A percentile compares a stretch with the other conserved stretches of the same genome.
phyloP scores from a whole-genome alignment of 2,888 invertebrate genomes.

The Agonopterix arenella region DNA sequence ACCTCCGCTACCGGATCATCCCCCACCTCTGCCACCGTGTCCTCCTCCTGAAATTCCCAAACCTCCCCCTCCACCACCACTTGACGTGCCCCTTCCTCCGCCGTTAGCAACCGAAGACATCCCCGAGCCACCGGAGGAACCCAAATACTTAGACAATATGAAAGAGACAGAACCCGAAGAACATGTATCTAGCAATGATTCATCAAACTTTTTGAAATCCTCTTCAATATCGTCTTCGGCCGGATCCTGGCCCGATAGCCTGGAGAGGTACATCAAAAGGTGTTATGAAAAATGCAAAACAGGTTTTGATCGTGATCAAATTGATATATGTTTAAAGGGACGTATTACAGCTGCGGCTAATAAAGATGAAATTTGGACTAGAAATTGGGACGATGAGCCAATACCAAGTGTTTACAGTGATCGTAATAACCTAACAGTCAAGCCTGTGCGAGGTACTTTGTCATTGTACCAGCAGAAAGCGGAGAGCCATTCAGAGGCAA shows the following conservation, averaged over 20 bases:
- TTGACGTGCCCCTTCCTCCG: slow-evolving; percentile 62
- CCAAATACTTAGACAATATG: slow-evolving; percentile 17
- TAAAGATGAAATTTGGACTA: slow-evolving; percentile 90
- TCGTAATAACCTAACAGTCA: slow-evolving; percentile 80
- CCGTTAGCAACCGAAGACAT: slow-evolving; percentile 62
- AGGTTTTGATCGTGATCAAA: slow-evolving; percentile 93
- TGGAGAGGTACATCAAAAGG: slow-evolving; percentile 92
- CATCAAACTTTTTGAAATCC: slow-evolving; percentile 44
- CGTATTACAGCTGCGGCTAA: slow-evolving; percentile 94
- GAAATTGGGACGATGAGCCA: slow-evolving; percentile 97
- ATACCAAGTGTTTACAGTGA: slow-evolving; percentile 92
- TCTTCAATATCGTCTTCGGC: slow-evolving; percentile 49
- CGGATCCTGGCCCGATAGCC: slow-evolving; percentile 86
- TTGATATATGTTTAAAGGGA: slow-evolving; percentile 95
- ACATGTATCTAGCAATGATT: slow-evolving; percentile 41
- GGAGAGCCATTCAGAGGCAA: slow-evolving; percentile 42
- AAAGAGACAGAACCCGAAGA: slow-evolving; percentile 24
- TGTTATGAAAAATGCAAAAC: slow-evolving; percentile 95
- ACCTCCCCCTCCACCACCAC: slow-evolving; percentile 43
- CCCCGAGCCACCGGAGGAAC: slow-evolving; percentile 54
- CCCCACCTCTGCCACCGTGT: slow-evolving; percentile 62
- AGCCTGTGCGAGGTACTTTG: slow-evolving; percentile 76
- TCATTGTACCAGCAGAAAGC: slow-evolving; percentile 79
- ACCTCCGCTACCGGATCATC: slow-evolving; percentile 77
- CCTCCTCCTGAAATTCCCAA: slow-evolving; percentile 64